Conservation (phyloP, 2,797 vertebrate species). For the Myripristis murdjan region DNA sequence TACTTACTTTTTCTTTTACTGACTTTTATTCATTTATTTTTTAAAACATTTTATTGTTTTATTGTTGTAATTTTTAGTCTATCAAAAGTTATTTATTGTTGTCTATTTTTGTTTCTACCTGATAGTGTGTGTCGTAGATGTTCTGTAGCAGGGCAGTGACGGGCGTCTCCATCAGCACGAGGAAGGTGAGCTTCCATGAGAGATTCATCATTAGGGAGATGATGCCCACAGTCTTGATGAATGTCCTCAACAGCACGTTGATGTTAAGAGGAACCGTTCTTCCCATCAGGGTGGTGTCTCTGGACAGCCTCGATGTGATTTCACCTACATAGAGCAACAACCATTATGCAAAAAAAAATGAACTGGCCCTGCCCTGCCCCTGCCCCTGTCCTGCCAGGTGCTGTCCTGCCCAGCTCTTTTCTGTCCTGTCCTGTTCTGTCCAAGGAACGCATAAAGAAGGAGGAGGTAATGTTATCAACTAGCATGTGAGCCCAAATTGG, state of each 20-base stretch:
- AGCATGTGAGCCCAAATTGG: too few relatives aligned
- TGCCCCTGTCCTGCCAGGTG: too few relatives aligned
- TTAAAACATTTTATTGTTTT: too few relatives aligned
- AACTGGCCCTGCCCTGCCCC: too few relatives aligned
- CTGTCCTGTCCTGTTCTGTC: neutral
- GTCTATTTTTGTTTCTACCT: constrained; percentile 82
- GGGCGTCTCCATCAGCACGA: constrained; percentile 83
- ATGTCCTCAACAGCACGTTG: constrained; percentile 88
- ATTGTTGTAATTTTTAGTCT: too few relatives aligned
- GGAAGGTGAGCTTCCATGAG: constrained; percentile 86
- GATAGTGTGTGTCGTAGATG: constrained; percentile 79
- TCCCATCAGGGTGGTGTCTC: constrained; percentile 84
- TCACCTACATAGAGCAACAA: constrained; percentile 78
- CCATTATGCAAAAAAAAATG: too few relatives aligned
- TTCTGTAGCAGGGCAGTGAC: constrained; percentile 85
- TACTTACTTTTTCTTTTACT: too few relatives aligned
- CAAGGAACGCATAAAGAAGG: too few relatives aligned
- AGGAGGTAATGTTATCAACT: too few relatives aligned
- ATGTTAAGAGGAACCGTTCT: constrained; percentile 81
- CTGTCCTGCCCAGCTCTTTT: neutral
- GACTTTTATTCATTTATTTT: too few relatives aligned
- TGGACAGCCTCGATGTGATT: constrained; percentile 86
- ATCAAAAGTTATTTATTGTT: too few relatives aligned
- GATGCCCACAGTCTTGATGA: constrained; percentile 83
- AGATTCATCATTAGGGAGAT: constrained; percentile 86